Evolutionary conservation across 1,140 invertebrate genomes (phyloP).

Genomic region (Drosophila bocqueti): DNA sequence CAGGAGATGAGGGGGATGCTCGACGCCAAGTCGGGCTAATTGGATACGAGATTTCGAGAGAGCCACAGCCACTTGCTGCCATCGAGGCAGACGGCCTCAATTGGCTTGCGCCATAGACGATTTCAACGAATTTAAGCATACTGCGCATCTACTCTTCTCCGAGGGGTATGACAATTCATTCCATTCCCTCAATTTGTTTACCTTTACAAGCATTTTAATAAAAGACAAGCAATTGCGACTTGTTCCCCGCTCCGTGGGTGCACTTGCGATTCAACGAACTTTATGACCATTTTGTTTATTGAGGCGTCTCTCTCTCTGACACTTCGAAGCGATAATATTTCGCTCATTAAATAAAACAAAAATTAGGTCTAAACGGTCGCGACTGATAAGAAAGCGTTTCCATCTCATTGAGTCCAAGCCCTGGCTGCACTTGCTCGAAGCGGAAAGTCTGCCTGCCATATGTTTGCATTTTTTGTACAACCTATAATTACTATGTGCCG

Average conservation of each 20-base stretch:
- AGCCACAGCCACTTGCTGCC: slow-evolving; percentile 2
- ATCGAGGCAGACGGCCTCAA: slow-evolving; percentile 19
- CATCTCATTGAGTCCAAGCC: slow-evolving; percentile 33
- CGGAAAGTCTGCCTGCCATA: slow-evolving; percentile 2
- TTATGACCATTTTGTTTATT: slow-evolving; percentile 23
- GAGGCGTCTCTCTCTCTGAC: background rate
- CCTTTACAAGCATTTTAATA: slow-evolving; percentile 47
- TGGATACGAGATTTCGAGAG: background rate
- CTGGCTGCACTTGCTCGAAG: slow-evolving; percentile 21
- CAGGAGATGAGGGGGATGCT: slow-evolving; percentile 62
- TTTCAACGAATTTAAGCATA: slow-evolving; percentile 68
- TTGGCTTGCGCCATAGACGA: slow-evolving; percentile 19
- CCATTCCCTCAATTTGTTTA: slow-evolving; percentile 38
- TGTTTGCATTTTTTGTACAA: slow-evolving; percentile 2
- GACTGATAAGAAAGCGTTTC: slow-evolving; percentile 31
- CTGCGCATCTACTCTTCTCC: slow-evolving; percentile 44
- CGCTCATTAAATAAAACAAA: slow-evolving; percentile 11
- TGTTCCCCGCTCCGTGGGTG: background rate
- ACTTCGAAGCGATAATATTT: slow-evolving; percentile 27
- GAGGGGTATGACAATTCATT: slow-evolving; percentile 45
- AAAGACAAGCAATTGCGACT: slow-evolving; percentile 26
- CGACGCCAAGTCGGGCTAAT: slow-evolving; percentile 30
- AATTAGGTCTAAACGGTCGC: slow-evolving; percentile 57
- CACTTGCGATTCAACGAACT: slow-evolving; percentile 35
- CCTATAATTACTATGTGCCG: slow-evolving; percentile 12